Evolutionary conservation across 2,113 vertebrate species (phyloP).

Genomic region (Machaerirhynchus nigripectus): DNA sequence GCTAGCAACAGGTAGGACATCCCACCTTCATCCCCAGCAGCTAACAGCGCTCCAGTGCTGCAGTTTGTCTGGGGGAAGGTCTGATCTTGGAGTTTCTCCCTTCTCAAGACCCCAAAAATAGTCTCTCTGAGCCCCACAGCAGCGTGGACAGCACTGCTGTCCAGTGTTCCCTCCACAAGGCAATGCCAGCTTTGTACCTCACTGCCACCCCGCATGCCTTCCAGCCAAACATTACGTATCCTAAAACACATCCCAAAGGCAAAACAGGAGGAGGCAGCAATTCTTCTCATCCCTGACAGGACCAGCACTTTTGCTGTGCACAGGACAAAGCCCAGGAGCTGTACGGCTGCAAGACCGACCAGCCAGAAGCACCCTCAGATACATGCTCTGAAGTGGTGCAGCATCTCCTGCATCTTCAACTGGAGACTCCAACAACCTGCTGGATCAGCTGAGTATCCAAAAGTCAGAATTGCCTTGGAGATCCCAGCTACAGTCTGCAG

Average conservation of each 20-base stretch:
- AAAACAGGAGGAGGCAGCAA: not conserved
- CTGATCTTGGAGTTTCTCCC: not conserved
- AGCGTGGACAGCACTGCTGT: not conserved
- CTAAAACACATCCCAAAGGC: not conserved
- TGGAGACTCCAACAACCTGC: not conserved
- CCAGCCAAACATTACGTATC: not conserved
- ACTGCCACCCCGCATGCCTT: fast-evolving
- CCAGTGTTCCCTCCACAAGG: not conserved
- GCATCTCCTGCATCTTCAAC: not conserved
- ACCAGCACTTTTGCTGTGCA: not conserved
- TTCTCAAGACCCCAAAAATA: not conserved
- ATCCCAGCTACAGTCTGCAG: not conserved
- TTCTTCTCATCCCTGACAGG: not conserved
- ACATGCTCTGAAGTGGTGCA: fast-evolving
- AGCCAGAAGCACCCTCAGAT: not conserved
- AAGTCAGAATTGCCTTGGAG: not conserved
- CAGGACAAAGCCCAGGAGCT: not conserved
- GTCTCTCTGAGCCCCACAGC: not conserved
- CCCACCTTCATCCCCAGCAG: not conserved
- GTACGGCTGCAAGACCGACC: not conserved
- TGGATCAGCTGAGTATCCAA: too few species aligned
- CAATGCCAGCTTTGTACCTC: not conserved
- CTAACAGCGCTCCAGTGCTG: not conserved
- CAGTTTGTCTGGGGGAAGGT: not conserved
- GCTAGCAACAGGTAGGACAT: not conserved